phyloP scores from a whole-genome alignment of 2,113 vertebrate genomes.

The Rhegmatorhina hoffmannsi region DNA sequence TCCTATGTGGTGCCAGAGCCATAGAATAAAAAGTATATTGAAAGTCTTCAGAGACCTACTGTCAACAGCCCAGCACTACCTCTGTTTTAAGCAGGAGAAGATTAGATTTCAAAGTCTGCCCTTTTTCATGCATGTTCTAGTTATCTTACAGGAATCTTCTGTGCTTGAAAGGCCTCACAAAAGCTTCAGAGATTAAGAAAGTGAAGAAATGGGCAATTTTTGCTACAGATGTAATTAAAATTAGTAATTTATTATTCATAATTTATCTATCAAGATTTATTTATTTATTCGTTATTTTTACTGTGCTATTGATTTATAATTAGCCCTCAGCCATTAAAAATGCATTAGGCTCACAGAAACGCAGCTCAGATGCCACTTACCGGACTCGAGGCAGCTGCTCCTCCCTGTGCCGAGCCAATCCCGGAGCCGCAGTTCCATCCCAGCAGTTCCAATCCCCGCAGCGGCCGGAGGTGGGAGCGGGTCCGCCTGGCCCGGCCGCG shows the following conservation, averaged over 20 bases:
- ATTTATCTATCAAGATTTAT: background rate
- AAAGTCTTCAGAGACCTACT: slow-evolving; percentile 77
- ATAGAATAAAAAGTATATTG: slow-evolving; percentile 81
- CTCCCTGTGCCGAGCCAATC: background rate
- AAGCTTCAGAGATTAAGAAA: background rate
- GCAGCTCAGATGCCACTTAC: background rate
- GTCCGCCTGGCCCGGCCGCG: fast-evolving
- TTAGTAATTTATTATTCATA: background rate
- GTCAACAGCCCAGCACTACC: slow-evolving; percentile 66
- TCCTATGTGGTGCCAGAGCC: slow-evolving; percentile 79
- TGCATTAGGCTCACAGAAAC: background rate
- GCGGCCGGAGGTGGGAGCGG: fast-evolving
- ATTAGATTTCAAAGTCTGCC: slow-evolving; percentile 77
- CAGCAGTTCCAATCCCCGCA: background rate
- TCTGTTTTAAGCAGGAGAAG: slow-evolving; percentile 49
- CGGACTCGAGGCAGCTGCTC: background rate
- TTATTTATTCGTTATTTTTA: background rate
- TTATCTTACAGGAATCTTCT: slow-evolving; percentile 59
- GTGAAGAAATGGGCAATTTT: background rate
- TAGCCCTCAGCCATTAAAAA: background rate
- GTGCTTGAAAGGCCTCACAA: background rate
- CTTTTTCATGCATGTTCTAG: slow-evolving; percentile 66
- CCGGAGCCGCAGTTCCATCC: background rate
- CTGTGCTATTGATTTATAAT: background rate
- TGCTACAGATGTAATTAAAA: background rate